Percentiles rank a stretch among this genome's conserved stretches.
Conservation (phyloP, 37 sponge, comb jelly and placozoan species). For the Cliona cf. orientalis region DNA sequence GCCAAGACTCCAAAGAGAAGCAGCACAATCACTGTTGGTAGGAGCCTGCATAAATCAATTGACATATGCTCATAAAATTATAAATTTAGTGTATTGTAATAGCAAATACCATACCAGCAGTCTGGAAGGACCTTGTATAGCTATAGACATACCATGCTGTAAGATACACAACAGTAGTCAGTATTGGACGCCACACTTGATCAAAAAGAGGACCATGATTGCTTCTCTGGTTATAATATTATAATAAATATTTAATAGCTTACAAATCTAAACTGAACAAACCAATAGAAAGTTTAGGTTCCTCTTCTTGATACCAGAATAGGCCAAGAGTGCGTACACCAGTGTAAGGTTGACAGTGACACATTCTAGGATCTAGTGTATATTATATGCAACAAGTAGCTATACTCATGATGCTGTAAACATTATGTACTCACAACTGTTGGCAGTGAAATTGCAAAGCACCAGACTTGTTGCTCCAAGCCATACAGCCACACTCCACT, state of each 20-base stretch:
- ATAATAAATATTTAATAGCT: too few relatives aligned
- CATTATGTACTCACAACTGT: constrained; percentile 25
- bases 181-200: not conserved
- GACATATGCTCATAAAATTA: not conserved
- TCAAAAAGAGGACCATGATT: too few relatives aligned
- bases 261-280: not conserved
- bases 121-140: not conserved
- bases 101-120: not conserved
- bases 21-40: constrained; percentile 31
- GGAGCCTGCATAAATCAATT: constrained; percentile 7
- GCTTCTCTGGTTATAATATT: too few relatives aligned
- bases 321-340: constrained; percentile 32
- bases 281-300: not conserved
- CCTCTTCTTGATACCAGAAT: not conserved
- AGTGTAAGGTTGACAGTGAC: constrained; percentile 27
- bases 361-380: constrained; percentile 41
- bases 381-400: not conserved
- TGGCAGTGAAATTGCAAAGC: constrained; percentile 19
- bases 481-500: constrained; percentile 32
- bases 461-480: not conserved
- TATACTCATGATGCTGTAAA: not conserved
- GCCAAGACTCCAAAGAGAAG: constrained; percentile 15
- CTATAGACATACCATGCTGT: not conserved
- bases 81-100: not conserved
- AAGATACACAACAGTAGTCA: not conserved